Base-by-base conservation (phyloP, 2,797 vertebrate genomes). In the Chiloscyllium punctatum region DNA sequence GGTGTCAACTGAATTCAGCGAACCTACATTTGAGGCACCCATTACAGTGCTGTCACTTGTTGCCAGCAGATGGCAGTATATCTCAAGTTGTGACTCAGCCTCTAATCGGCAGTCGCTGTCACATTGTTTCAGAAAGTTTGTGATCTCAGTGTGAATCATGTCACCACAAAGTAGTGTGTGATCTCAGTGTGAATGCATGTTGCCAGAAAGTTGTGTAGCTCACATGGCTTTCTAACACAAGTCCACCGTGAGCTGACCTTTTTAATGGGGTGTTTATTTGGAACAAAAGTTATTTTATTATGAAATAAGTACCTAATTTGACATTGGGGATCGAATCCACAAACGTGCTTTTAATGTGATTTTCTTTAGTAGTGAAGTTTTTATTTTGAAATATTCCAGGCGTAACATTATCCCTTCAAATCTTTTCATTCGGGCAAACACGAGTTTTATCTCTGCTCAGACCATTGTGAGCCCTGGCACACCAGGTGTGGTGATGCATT, bases 41-140 rank as follows among this genome's bases (percentile, higher is more conserved):
- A n/a, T 62, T 66, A 18, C 27, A 68, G 88, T 25, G n/a, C 62
- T 69, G n/a, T 42, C 62, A 84, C 18, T 42, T 37, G 21, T 42
- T 25, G 62, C 66, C 90, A 92, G 90, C 62, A 92, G 90, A 37
- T 92, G 90, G 62, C 90, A 92, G 90, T 92, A 92, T 69, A 69
- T 33, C n/a, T 42, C 90, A 68, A 37, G 90, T 21, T 23, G 62
- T 42, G 90, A 69, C 62, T 21, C 21, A 48, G 42, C 42, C 42
- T 48, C 42, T 48, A 48, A 48, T 48, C 42, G 1, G 42, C 1
- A 48, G 42, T 48, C 42, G 48, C 42, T 48, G 42, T 48, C 42
- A 48, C 42, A 48, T 48, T 48, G 42, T 48, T 48, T 48, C 42
- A 48, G 42, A 48, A 48, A 48, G 42, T 48, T 48, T 48, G 42